Percentiles rank a stretch among this genome's conserved stretches.
phyloP scores from a whole-genome alignment of 2,113 vertebrate species.

The Trichomycterus rosablanca region DNA sequence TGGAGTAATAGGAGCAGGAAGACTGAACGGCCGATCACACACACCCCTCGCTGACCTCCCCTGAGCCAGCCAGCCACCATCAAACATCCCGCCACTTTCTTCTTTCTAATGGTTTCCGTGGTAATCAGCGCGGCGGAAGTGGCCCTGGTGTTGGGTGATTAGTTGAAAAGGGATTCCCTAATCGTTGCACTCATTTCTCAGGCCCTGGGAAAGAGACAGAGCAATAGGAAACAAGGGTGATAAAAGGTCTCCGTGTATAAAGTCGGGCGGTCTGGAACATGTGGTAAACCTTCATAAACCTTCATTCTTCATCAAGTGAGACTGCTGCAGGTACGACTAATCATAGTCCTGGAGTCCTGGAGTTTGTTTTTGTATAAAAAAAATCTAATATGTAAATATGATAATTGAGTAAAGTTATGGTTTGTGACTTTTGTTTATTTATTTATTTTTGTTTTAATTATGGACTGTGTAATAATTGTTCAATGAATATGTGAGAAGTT shows the following conservation, averaged over 20 bases:
- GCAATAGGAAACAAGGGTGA: constrained; percentile 66
- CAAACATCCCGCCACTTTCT: constrained; percentile 84
- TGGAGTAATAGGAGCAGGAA: constrained; percentile 76
- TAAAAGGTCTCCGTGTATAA: constrained; percentile 59
- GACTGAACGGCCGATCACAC: constrained; percentile 76
- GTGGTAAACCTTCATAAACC: constrained; percentile 18
- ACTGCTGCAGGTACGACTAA: too few relatives aligned
- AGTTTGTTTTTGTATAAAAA: too few relatives aligned
- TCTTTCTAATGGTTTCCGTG: constrained; percentile 84
- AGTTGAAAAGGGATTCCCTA: constrained; percentile 74
- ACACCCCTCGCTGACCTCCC: constrained; percentile 78
- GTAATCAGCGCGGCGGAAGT: constrained; percentile 83
- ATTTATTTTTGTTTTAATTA: too few relatives aligned
- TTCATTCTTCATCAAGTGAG: background rate
- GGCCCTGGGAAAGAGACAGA: constrained; percentile 65
- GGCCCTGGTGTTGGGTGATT: constrained; percentile 73
- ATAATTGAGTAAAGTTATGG: too few relatives aligned
- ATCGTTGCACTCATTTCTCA: constrained; percentile 66
- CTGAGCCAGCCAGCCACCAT: constrained; percentile 72
- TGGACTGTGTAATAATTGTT: too few relatives aligned
- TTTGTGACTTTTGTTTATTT: too few relatives aligned
- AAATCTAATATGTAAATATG: too few relatives aligned
- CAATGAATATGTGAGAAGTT: too few relatives aligned
- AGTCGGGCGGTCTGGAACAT: constrained; percentile 40
- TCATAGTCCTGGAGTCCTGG: background rate